Percentiles rank a stretch among this genome's conserved stretches.
Evolutionary conservation across 2,888 invertebrate species (phyloP).

Genomic region (Phalera bucephala): DNA sequence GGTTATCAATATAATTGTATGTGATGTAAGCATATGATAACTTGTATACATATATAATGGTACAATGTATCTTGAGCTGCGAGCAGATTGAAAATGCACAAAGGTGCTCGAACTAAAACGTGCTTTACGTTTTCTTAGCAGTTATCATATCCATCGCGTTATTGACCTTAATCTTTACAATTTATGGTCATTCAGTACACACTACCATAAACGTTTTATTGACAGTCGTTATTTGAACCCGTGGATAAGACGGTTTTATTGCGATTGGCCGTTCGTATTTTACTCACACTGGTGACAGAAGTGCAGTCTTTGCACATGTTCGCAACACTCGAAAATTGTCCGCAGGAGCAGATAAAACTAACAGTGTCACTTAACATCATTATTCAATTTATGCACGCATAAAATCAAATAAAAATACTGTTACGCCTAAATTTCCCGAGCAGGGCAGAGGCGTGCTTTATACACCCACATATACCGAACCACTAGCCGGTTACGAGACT

Average conservation of each 20-base stretch:
- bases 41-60: too few species aligned
- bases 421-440: too few species aligned
- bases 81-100: slow-evolving; percentile 23
- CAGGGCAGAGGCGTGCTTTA: too few species aligned
- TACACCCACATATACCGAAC: too few species aligned
- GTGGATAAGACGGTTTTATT: slow-evolving; percentile 54
- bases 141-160: slow-evolving; percentile 73
- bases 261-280: slow-evolving; percentile 45
- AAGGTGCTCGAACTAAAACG: slow-evolving; percentile 25
- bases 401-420: too few species aligned
- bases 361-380: slow-evolving; percentile 36
- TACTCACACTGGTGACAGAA: slow-evolving; percentile 26
- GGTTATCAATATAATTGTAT: too few species aligned
- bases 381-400: slow-evolving; percentile 38
- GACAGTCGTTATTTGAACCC: slow-evolving; percentile 67
- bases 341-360: slow-evolving; percentile 32
- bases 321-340: slow-evolving; percentile 24
- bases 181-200: slow-evolving; percentile 73
- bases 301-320: slow-evolving; percentile 19
- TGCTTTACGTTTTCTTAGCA: slow-evolving; percentile 50
- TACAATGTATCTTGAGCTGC: slow-evolving; percentile 1
- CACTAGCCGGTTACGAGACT: too few species aligned
- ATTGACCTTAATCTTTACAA: slow-evolving; percentile 78
- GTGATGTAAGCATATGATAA: too few species aligned
- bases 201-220: slow-evolving; percentile 76